These are phyloP conservation scores for Tragelaphus buxtoni DNA, from an alignment of 2,113 vertebrate genomes.

Conservation along the genomic window DNA sequence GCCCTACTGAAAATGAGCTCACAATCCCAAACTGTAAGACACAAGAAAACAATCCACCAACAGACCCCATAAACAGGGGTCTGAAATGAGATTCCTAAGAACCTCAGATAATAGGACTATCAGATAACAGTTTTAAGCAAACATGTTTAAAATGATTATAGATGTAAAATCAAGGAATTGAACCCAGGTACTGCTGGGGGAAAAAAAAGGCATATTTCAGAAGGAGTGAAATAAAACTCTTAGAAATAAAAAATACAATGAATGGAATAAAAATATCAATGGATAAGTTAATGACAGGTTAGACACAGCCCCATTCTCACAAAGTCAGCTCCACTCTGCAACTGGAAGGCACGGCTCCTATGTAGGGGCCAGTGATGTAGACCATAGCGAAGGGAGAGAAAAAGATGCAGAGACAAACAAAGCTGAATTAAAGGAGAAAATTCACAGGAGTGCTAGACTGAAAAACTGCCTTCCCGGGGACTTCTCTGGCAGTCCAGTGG, in stretches of 20 bases:
- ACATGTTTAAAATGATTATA: background rate
- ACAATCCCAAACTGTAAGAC: background rate
- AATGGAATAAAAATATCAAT: background rate
- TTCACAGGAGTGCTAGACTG: background rate
- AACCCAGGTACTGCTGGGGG: too few relatives aligned
- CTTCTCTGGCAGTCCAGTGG: background rate
- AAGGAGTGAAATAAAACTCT: background rate
- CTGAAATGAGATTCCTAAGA: background rate
- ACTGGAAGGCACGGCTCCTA: fast-evolving
- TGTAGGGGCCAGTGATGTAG: fast-evolving
- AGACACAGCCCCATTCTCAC: fast-evolving
- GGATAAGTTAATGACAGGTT: fast-evolving
- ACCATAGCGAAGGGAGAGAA: fast-evolving
- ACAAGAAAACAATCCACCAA: background rate
- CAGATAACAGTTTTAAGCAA: background rate
- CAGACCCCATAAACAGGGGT: background rate
- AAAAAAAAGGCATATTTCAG: background rate
- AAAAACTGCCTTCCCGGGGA: background rate
- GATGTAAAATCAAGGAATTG: background rate
- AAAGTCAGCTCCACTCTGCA: background rate
- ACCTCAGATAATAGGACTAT: background rate
- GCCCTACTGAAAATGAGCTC: background rate
- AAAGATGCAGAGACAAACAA: background rate
- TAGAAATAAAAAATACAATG: background rate
- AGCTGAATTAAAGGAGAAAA: background rate